Conservation (phyloP, 2,113 vertebrate genomes). For the Scomber scombrus region DNA sequence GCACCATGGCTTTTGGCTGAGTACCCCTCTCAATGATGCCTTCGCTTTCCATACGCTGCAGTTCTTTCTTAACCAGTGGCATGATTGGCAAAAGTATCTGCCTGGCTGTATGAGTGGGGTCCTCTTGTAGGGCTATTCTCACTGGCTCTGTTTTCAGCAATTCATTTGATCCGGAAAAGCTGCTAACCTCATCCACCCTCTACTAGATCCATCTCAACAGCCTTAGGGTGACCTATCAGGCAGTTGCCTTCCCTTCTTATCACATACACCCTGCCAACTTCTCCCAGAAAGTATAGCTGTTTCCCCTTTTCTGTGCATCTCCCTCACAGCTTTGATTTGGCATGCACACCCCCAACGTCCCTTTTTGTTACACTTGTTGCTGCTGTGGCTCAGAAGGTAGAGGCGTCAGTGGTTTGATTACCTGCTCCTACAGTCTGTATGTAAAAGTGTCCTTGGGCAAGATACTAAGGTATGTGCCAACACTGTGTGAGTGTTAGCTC, state of each 20-base stretch:
- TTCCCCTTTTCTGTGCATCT: too few relatives aligned
- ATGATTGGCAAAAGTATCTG: constrained; percentile 30
- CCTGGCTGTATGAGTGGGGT: constrained; percentile 18
- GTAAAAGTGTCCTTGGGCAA: too few relatives aligned
- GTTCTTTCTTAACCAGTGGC: constrained; percentile 28
- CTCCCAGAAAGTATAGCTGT: too few relatives aligned
- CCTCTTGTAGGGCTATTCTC: constrained; percentile 32
- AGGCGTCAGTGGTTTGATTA: too few relatives aligned
- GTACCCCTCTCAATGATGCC: constrained; percentile 40
- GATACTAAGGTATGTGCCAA: too few relatives aligned
- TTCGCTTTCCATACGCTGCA: constrained; percentile 8
- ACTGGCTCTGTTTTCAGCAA: constrained; percentile 35
- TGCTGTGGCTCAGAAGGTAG: too few relatives aligned
- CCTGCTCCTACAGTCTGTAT: too few relatives aligned
- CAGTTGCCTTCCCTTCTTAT: constrained; percentile 6
- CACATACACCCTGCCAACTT: constrained; percentile 12
- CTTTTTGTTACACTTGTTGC: too few relatives aligned
- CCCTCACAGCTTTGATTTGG: too few relatives aligned
- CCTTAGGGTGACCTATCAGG: not conserved
- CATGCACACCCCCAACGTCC: too few relatives aligned
- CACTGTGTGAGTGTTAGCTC: too few relatives aligned
- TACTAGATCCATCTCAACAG: constrained; percentile 10
- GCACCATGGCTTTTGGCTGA: constrained; percentile 28
- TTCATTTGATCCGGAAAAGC: constrained; percentile 17
- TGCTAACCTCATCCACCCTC: constrained; percentile 20